Conservation (phyloP, 2,888 invertebrate genomes). For the Autographa gamma region DNA sequence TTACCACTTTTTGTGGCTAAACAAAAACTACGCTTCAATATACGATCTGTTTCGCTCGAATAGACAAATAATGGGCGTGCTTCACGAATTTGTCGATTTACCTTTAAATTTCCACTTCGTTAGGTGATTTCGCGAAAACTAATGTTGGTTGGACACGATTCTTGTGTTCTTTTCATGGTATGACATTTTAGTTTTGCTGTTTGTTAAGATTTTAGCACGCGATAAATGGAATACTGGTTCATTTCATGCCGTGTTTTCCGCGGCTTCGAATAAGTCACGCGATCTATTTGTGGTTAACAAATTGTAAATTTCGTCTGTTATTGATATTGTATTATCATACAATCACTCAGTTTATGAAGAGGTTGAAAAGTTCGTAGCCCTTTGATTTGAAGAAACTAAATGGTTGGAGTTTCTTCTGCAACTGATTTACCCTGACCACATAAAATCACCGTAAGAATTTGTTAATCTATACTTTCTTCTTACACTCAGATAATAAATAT, state of each 20-base stretch:
- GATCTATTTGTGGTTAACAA: not conserved
- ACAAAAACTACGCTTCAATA: conserved; percentile 23
- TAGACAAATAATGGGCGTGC: conserved; percentile 35
- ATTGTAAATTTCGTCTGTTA: not conserved
- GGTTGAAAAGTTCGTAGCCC: not conserved
- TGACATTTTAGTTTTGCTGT: conserved; percentile 11
- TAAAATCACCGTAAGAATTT: not conserved
- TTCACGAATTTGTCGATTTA: conserved; percentile 45
- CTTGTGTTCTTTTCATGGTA: conserved; percentile 35
- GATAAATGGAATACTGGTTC: conserved; percentile 6
- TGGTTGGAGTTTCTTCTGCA: too few species aligned
- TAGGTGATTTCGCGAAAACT: conserved; percentile 41
- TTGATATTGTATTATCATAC: conserved; percentile 2
- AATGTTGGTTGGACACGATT: conserved; percentile 39
- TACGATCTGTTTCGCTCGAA: conserved; percentile 41
- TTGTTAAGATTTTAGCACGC: conserved; percentile 18
- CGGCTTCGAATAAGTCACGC: conserved; percentile 3
- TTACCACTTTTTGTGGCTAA: conserved; percentile 22
- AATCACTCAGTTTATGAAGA: not conserved
- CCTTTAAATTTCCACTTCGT: conserved; percentile 46
- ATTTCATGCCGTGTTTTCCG: conserved; percentile 8
- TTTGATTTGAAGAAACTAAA: not conserved
- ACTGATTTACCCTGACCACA: not conserved
- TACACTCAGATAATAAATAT: too few species aligned
- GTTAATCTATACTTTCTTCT: too few species aligned